These are phyloP conservation scores for Phataginus tetradactyla DNA, from an alignment of 2,797 vertebrate species.

Conservation along the genomic window DNA sequence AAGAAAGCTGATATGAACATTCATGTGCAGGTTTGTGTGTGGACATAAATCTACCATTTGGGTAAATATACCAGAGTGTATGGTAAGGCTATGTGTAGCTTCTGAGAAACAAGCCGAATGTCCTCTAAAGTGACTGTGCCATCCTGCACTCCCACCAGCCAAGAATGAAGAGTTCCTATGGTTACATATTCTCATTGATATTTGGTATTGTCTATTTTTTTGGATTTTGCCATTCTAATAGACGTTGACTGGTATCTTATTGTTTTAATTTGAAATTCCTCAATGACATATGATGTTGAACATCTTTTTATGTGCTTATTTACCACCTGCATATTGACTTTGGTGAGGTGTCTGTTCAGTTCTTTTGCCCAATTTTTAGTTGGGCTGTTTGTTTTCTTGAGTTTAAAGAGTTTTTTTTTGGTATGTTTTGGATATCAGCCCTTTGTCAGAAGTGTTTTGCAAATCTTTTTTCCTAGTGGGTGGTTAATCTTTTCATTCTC, in stretches of 20 bases:
- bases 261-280: background rate
- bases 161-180: background rate
- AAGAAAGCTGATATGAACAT: background rate
- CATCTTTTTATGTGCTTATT: background rate
- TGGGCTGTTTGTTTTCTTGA: background rate
- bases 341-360: background rate
- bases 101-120: background rate
- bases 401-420: conserved; percentile 1
- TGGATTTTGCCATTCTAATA: background rate
- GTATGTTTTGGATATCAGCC: background rate
- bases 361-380: conserved; percentile 17
- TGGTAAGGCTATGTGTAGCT: background rate
- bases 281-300: background rate
- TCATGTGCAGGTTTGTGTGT: background rate
- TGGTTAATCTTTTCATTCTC: background rate
- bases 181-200: background rate
- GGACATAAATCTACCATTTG: background rate
- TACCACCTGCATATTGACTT: background rate
- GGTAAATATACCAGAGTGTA: background rate
- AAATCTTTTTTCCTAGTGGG: background rate
- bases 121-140: background rate
- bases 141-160: background rate
- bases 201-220: background rate
- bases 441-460: background rate
- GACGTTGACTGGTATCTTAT: background rate